Percentiles rank a stretch among this genome's conserved stretches.
Evolutionary conservation across 2,888 invertebrate genomes (phyloP).

Genomic region (Tupiocoris notatus): DNA sequence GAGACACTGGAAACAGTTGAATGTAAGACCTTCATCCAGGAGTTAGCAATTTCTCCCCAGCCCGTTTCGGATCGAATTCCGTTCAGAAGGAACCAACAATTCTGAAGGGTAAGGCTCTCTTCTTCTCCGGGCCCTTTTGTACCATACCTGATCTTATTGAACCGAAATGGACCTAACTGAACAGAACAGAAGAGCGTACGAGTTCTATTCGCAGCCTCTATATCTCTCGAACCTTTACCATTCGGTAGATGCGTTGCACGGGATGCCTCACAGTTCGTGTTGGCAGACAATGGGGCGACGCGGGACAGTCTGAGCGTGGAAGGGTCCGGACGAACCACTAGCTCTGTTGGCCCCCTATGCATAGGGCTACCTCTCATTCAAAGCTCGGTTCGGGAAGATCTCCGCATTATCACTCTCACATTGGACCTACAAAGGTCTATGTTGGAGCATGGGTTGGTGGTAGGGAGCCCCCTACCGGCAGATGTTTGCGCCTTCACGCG

Average conservation of each 20-base stretch:
- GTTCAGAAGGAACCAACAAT: too few relatives aligned
- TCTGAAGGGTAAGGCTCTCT: too few relatives aligned
- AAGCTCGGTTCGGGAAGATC: not conserved
- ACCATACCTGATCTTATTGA: not conserved
- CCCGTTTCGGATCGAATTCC: too few relatives aligned
- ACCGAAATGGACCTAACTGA: not conserved
- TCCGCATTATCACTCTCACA: not conserved
- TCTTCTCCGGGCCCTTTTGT: not conserved
- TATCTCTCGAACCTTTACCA: not conserved
- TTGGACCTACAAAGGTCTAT: not conserved
- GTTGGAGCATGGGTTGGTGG: not conserved
- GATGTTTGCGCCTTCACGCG: slow-evolving; percentile 42
- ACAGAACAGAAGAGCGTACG: not conserved
- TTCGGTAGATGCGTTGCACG: not conserved
- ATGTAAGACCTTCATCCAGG: too few relatives aligned
- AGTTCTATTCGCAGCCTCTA: not conserved
- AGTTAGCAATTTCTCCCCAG: too few relatives aligned
- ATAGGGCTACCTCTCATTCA: not conserved
- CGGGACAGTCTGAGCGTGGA: not conserved
- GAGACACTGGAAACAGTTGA: too few relatives aligned
- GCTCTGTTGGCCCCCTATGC: too few relatives aligned
- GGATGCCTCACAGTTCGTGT: too few relatives aligned
- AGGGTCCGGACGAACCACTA: not conserved
- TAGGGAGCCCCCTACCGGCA: slow-evolving; percentile 13
- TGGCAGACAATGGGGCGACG: not conserved